A percentile compares a stretch with the other conserved stretches of the same genome.
These are phyloP conservation scores for Margarornis squamiger DNA, from an alignment of 2,797 vertebrate genomes.

Conservation along the genomic window DNA sequence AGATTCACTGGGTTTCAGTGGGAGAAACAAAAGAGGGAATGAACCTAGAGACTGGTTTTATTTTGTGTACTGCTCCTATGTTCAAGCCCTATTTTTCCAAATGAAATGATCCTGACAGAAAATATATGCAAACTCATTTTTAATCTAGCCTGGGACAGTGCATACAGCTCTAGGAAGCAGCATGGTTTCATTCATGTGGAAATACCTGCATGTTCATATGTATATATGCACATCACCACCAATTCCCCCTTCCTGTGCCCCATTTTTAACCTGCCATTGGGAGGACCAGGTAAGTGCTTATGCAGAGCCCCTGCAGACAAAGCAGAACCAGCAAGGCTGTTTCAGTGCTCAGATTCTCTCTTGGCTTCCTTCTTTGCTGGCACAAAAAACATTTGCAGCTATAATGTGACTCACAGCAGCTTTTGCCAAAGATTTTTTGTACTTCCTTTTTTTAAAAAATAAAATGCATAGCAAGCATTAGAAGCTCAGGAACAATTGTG, in stretches of 20 bases:
- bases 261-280: neutral
- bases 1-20: neutral
- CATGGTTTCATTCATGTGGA: neutral
- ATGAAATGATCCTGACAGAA: conserved; percentile 20
- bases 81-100: neutral
- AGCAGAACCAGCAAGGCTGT: neutral
- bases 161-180: neutral
- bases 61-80: neutral
- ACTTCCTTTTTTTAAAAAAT: neutral
- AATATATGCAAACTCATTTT: conserved; percentile 36
- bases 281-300: neutral
- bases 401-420: neutral
- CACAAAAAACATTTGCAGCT: neutral
- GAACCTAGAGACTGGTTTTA: neutral
- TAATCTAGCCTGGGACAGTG: conserved; percentile 16
- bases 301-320: neutral
- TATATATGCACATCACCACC: neutral
- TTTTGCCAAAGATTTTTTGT: neutral
- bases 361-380: neutral
- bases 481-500: neutral
- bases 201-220: neutral
- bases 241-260: conserved; percentile 2
- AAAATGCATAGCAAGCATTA: neutral
- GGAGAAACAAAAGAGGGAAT: neutral
- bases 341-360: neutral